A percentile compares a stretch with the other conserved stretches of the same genome.
phyloP scores from a whole-genome alignment of 2,113 vertebrate genomes.

The Cyrtonyx montezumae region DNA sequence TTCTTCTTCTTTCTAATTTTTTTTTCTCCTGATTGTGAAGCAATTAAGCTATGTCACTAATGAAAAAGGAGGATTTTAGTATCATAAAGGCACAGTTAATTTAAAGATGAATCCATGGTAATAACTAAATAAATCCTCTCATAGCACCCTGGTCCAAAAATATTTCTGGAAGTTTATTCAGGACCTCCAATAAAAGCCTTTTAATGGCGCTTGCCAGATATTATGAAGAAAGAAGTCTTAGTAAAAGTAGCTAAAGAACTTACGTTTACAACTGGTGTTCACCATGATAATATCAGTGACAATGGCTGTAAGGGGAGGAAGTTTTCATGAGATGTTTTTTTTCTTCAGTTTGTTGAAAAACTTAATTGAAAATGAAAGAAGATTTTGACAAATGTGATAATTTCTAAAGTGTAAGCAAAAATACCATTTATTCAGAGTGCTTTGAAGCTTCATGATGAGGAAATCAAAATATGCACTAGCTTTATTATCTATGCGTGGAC shows the following conservation, averaged over 20 bases:
- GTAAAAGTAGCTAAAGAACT: background rate
- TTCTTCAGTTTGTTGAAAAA: background rate
- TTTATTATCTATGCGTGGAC: background rate
- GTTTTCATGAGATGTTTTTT: background rate
- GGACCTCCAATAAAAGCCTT: background rate
- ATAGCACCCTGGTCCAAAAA: background rate
- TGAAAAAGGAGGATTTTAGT: slow-evolving; percentile 66
- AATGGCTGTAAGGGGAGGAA: background rate
- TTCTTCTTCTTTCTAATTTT: slow-evolving; percentile 4
- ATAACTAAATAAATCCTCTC: slow-evolving; percentile 58
- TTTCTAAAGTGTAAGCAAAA: background rate
- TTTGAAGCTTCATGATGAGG: background rate
- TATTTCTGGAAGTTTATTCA: slow-evolving; percentile 52
- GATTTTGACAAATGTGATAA: background rate
- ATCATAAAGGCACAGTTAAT: slow-evolving; percentile 54
- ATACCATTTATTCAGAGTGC: background rate
- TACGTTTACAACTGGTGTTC: background rate
- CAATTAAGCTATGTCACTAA: slow-evolving; percentile 78
- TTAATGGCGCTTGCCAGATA: background rate
- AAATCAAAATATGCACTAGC: background rate
- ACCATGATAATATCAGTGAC: background rate
- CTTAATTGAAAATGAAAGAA: background rate
- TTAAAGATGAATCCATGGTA: slow-evolving; percentile 59
- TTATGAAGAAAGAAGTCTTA: background rate
- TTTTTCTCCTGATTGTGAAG: slow-evolving; percentile 60